Conservation (phyloP, 2,113 vertebrate species). For the Dromiciops gliroides region DNA sequence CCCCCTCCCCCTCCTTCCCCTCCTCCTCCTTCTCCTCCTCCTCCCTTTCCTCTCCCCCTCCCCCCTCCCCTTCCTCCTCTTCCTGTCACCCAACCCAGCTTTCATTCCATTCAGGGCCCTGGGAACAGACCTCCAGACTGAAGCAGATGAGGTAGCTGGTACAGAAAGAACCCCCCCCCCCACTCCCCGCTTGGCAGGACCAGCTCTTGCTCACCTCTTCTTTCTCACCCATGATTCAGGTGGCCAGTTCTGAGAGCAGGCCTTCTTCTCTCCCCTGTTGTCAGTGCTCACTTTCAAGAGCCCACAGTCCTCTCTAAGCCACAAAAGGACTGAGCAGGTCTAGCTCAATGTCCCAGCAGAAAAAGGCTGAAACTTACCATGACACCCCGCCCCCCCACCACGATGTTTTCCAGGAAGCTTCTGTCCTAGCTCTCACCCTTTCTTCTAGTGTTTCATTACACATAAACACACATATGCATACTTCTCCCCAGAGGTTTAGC, state of each 20-base stretch:
- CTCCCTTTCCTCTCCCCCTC: neutral
- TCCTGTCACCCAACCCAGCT: neutral
- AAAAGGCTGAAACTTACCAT: neutral
- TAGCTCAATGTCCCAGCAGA: neutral
- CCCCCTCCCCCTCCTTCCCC: neutral
- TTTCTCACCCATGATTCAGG: neutral
- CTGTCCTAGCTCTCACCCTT: neutral
- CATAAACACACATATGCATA: neutral
- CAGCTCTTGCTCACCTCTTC: neutral
- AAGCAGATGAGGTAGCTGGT: neutral
- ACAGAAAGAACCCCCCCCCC: neutral
- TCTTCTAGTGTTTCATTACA: neutral
- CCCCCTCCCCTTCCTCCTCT: too few relatives aligned
- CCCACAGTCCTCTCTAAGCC: neutral
- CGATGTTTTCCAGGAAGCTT: constrained; percentile 14
- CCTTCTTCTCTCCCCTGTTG: neutral
- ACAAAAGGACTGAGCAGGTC: neutral
- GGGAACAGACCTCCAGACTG: neutral
- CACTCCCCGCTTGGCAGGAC: neutral
- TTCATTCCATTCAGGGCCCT: neutral
- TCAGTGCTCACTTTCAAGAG: neutral
- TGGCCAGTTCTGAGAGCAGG: neutral
- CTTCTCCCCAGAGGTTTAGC: constrained; percentile 10
- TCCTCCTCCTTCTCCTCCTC: neutral
- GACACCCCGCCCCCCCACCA: neutral